A percentile compares a stretch with the other conserved stretches of the same genome.
Evolutionary conservation across 2,113 vertebrate species (phyloP).

Genomic region (Neofelis nebulosa): DNA sequence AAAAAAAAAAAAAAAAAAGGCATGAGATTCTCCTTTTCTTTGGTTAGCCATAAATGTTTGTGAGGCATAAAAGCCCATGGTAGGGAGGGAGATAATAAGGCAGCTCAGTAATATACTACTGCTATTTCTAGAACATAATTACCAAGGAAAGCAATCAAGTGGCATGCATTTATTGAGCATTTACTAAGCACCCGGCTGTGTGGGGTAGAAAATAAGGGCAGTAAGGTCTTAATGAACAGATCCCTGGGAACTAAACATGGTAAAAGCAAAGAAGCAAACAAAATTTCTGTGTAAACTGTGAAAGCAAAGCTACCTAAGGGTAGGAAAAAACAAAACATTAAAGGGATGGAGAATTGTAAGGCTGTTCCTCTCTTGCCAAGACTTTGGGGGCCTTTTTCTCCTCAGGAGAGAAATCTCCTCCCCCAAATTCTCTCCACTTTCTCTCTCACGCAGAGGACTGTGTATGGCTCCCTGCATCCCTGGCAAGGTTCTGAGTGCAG

Average conservation of each 20-base stretch:
- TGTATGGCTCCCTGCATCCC: background rate
- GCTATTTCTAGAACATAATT: slow-evolving; percentile 60
- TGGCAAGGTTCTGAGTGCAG: background rate
- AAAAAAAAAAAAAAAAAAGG: background rate
- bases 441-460: background rate
- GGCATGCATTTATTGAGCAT: slow-evolving; percentile 22
- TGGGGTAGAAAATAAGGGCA: background rate
- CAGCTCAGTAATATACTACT: background rate
- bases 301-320: background rate
- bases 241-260: background rate
- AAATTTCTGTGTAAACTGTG: background rate
- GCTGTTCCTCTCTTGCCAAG: background rate
- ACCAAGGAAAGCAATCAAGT: background rate
- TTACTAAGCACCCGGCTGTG: slow-evolving; percentile 13
- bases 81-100: background rate
- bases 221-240: background rate
- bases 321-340: background rate
- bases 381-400: background rate
- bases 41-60: slow-evolving; percentile 42
- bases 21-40: slow-evolving; percentile 7
- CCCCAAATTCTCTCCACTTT: background rate
- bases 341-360: background rate
- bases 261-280: slow-evolving; percentile 11
- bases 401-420: background rate
- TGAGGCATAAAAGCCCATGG: background rate